Base-by-base conservation (phyloP, 2,888 invertebrate species). In the Drosophila tripunctata region DNA sequence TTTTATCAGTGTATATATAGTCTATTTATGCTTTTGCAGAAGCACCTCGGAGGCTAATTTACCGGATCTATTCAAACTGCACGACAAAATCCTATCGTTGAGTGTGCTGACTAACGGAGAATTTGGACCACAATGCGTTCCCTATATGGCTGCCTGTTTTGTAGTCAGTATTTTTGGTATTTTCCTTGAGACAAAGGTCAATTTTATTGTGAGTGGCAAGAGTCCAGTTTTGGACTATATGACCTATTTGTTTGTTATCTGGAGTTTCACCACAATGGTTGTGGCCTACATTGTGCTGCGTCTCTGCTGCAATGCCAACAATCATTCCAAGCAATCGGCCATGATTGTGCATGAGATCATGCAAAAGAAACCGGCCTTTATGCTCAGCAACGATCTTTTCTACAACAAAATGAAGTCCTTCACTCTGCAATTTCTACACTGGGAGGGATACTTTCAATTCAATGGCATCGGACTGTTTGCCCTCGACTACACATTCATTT, bases 341-440 rank as follows among this genome's bases (percentile, higher is more conserved):
- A 89, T 91, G 85, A 89, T 92, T 47, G 89, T 92, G 0, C 92
- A 92, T 52, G 91, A 91, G 79, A 91, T 92, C 17, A 90, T 91
- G 88, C 91, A 92, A 31, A 91, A 91, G 75, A 91, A 91, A 41
- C 92, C 92, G 0, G 86, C 89, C 2, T 92, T 91, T 57, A 91
- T 92, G 91, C 67, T 91, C 35, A 90, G 89, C 69, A 90, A 91
- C 48, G 91, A 91, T 87, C 70, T 89, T 2, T 92, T 88, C 47
- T 92, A 92, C 64, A 91, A 90, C 69, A 90, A 91, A 81, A 91
- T 92, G 91, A 92, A 92, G 60, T 90, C 91, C 3, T 92, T 92
- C 58, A 91, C 91, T 0, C 62, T 92, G 67, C 91, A 91, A 61
- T 90, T 89, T 43, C 82, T 92, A 2, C 92, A 92, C 70, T 91